Evolutionary conservation across 2,888 invertebrate genomes (phyloP).

Genomic region (Eueremaeus valkanovi): DNA sequence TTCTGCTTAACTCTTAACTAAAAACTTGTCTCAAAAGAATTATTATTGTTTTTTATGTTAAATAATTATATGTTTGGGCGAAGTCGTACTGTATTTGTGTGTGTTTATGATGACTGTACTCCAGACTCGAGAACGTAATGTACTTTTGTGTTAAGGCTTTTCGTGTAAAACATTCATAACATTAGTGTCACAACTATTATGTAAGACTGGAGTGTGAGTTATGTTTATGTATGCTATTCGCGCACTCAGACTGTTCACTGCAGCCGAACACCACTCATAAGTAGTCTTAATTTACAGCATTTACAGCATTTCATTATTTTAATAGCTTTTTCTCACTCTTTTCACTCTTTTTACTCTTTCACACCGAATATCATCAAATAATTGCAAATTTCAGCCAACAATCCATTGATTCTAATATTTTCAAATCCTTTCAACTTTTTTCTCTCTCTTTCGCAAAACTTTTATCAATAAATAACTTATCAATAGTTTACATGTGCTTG

Average conservation of each 20-base stretch:
- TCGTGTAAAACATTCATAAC: slow-evolving; percentile 33
- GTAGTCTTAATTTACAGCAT: slow-evolving; percentile 20
- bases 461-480: slow-evolving; percentile 24
- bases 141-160: not conserved
- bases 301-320: not conserved
- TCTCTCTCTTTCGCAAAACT: not conserved
- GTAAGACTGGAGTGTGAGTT: slow-evolving; percentile 22
- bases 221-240: slow-evolving; percentile 22
- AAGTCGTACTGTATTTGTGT: not conserved
- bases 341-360: not conserved
- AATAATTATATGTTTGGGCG: slow-evolving; percentile 27
- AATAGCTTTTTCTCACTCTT: not conserved
- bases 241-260: not conserved
- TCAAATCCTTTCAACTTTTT: no score
- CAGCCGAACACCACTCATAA: not conserved
- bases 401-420: no score
- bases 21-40: slow-evolving; percentile 12
- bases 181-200: slow-evolving; percentile 25
- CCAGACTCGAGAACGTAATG: slow-evolving; percentile 10
- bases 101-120: not conserved
- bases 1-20: not conserved
- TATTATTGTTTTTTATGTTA: slow-evolving; percentile 28
- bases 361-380: not conserved
- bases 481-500: slow-evolving; percentile 6
- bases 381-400: no score